Evolutionary conservation across 1,140 invertebrate genomes (phyloP).

Genomic region (Dermatophagoides farinae): DNA sequence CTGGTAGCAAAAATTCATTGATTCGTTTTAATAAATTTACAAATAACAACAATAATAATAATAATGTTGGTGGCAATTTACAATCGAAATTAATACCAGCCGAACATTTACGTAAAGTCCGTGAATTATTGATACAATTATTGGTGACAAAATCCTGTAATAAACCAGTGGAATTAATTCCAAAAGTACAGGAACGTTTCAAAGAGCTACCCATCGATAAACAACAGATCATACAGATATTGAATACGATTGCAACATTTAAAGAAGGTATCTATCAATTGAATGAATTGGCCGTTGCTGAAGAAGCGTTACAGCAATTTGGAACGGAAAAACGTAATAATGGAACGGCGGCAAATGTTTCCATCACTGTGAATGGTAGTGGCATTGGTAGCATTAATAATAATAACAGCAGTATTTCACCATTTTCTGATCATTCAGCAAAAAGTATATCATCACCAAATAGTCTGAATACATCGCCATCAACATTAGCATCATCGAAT

Average conservation of each 20-base stretch:
- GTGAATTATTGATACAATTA: neutral
- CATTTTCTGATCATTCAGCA: neutral
- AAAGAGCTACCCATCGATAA: neutral
- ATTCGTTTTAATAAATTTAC: conserved; percentile 10
- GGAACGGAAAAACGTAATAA: no score
- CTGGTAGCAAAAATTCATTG: conserved; percentile 20
- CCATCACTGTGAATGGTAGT: no score
- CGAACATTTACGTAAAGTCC: neutral
- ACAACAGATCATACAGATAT: neutral
- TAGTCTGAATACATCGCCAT: neutral
- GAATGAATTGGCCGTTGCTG: neutral
- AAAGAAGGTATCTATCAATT: neutral
- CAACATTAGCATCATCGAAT: neutral
- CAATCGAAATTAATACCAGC: neutral
- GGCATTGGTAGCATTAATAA: no score
- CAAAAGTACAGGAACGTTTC: neutral
- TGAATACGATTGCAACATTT: neutral
- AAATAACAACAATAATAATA: neutral
- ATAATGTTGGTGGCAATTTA: neutral
- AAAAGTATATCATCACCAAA: neutral
- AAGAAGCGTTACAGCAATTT: neutral
- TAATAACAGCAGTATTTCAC: conserved; percentile 4
- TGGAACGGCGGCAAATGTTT: no score
- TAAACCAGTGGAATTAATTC: neutral
- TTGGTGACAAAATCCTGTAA: neutral